Evolutionary conservation across 1,140 invertebrate genomes (phyloP).

Genomic region (Lepidurus couesii): DNA sequence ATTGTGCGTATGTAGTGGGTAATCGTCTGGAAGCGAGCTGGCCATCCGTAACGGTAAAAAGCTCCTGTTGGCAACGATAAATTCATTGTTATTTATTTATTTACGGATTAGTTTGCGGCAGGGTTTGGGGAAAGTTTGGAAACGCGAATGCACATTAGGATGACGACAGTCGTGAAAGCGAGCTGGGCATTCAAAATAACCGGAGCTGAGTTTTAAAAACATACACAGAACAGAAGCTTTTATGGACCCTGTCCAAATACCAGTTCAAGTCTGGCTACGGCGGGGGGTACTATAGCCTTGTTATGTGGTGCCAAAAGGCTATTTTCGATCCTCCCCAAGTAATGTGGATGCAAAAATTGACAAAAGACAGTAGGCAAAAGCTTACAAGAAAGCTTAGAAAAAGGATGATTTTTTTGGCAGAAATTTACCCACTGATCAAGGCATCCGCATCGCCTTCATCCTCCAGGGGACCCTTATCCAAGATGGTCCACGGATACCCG

Average conservation of each 20-base stretch:
- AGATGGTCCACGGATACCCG: conserved; percentile 63
- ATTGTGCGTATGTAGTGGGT: not conserved
- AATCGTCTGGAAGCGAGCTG: not conserved
- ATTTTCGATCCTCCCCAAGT: not conserved
- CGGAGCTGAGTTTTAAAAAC: not conserved
- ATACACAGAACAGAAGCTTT: not conserved
- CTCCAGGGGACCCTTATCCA: conserved; percentile 43
- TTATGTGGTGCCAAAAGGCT: not conserved
- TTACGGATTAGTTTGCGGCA: not conserved
- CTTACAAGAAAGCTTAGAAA: conserved; percentile 15
- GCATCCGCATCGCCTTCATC: conserved; percentile 28
- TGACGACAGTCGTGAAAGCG: not conserved
- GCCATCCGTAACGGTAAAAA: conserved; percentile 5
- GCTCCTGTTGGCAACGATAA: not conserved
- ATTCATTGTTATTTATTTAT: too few relatives aligned
- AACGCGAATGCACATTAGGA: not conserved
- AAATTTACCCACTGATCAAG: conserved; percentile 34
- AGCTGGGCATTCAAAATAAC: conserved; percentile 15
- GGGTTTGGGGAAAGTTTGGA: not conserved
- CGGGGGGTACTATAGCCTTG: conserved; percentile 15
- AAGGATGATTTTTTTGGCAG: not conserved
- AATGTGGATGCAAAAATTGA: not conserved
- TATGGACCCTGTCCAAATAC: conserved; percentile 10
- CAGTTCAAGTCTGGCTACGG: not conserved
- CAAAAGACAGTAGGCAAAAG: not conserved